phyloP scores from a whole-genome alignment of 1,140 invertebrate species.

The Nymphalis io region DNA sequence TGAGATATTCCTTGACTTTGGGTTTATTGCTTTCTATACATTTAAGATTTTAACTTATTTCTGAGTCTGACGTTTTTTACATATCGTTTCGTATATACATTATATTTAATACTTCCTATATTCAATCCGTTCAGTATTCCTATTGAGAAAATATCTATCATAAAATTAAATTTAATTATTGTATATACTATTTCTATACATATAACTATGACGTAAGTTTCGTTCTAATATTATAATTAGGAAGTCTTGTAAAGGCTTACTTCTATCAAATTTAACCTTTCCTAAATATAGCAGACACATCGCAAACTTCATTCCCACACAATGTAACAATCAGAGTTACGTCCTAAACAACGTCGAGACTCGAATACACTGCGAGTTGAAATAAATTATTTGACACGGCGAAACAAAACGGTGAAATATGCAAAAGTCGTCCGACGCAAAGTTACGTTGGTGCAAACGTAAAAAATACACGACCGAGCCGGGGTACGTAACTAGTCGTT shows the following conservation, averaged over 20 bases:
- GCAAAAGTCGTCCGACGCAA: slow-evolving; percentile 44
- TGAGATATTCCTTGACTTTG: slow-evolving; percentile 6
- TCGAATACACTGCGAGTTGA: slow-evolving; percentile 41
- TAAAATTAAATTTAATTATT: too few species aligned
- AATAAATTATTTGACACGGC: slow-evolving; percentile 47
- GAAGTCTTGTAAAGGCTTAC: background rate
- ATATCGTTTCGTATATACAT: too few species aligned
- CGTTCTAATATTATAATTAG: too few species aligned
- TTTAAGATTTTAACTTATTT: too few species aligned
- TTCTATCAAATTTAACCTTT: background rate
- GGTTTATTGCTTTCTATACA: background rate
- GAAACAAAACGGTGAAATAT: slow-evolving; percentile 46
- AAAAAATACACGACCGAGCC: slow-evolving; percentile 41
- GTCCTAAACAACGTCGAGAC: slow-evolving; percentile 39
- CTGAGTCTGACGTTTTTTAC: background rate
- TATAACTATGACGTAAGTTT: too few species aligned
- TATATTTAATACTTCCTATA: too few species aligned
- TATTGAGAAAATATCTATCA: too few species aligned
- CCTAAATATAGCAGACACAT: background rate
- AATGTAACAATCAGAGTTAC: slow-evolving; percentile 37
- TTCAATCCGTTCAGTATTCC: too few species aligned
- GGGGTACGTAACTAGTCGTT: slow-evolving; percentile 43
- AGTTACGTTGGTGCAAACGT: slow-evolving; percentile 43
- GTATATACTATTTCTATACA: too few species aligned
- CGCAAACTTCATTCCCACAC: slow-evolving; percentile 31